These are phyloP conservation scores for Betta splendens DNA, from an alignment of 2,797 vertebrate species.

Conservation along the genomic window DNA sequence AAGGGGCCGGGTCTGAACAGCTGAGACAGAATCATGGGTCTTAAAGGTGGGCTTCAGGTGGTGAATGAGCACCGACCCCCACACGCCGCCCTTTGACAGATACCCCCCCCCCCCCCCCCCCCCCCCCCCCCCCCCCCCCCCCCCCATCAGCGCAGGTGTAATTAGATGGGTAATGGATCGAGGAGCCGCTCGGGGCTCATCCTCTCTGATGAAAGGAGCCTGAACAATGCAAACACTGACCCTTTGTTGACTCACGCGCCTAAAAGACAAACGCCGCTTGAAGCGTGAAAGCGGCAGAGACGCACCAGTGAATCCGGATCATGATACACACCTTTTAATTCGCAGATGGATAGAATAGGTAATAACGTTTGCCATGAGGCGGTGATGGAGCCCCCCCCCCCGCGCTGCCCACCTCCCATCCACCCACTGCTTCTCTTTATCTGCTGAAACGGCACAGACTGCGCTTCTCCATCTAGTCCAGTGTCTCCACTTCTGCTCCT, in stretches of 20 bases:
- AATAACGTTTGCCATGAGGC: constrained; percentile 51
- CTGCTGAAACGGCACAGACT: constrained; percentile 26
- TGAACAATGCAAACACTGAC: constrained; percentile 65
- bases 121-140: no score
- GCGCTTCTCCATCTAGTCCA: constrained; percentile 9
- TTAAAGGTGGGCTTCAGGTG: no score
- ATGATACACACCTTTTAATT: constrained; percentile 50
- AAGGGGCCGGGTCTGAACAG: no score
- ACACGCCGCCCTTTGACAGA: no score
- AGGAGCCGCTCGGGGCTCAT: constrained; percentile 54
- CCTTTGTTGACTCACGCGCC: constrained; percentile 56
- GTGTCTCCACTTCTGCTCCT: neutral
- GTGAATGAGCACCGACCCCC: no score
- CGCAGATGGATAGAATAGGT: constrained; percentile 57
- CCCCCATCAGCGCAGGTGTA: constrained; percentile 70
- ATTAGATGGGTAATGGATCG: constrained; percentile 76
- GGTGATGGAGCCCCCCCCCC: constrained; percentile 32
- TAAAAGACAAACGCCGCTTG: constrained; percentile 49
- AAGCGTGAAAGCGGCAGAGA: constrained; percentile 34
- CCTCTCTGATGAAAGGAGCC: constrained; percentile 61
- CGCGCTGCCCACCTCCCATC: constrained; percentile 30
- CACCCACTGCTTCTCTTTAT: constrained; percentile 48
- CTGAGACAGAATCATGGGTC: no score
- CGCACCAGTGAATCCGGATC: constrained; percentile 29
- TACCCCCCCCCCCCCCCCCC: no score